A percentile compares a stretch with the other conserved stretches of the same genome.
phyloP scores from a whole-genome alignment of 2,113 vertebrate genomes.

The Perca fluviatilis region DNA sequence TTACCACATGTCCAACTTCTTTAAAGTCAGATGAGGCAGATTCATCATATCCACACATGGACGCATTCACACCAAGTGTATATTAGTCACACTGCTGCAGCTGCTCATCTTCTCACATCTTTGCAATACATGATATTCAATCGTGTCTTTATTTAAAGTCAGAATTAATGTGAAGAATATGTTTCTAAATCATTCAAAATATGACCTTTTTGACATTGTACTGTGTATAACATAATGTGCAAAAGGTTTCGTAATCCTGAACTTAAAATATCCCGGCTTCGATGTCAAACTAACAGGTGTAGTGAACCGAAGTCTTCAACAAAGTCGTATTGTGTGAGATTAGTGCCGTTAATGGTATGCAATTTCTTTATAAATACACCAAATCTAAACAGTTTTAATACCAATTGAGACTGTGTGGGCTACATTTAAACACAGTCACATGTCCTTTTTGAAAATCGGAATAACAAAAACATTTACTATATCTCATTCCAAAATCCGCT shows the following conservation, averaged over 20 bases:
- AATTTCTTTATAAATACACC: too few relatives aligned
- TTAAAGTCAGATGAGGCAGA: conserved; percentile 57
- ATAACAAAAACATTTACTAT: conserved; percentile 16
- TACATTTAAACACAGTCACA: neutral
- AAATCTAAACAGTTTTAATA: neutral
- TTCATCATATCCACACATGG: conserved; percentile 52
- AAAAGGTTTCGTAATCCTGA: neutral
- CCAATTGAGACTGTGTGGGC: neutral
- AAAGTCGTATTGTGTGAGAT: neutral
- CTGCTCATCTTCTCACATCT: conserved; percentile 14
- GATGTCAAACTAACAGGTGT: neutral
- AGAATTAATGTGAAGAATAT: neutral
- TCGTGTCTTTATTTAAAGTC: neutral
- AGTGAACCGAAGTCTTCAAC: neutral
- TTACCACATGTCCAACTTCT: conserved; percentile 67
- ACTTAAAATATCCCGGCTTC: neutral
- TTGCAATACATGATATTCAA: neutral
- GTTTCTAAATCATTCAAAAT: neutral
- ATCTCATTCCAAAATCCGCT: conserved; percentile 39
- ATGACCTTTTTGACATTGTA: neutral
- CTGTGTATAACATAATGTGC: neutral
- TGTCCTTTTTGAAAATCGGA: conserved; percentile 1
- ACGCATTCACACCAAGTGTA: conserved; percentile 23
- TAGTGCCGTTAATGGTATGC: neutral
- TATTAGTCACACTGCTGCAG: conserved; percentile 36